Conservation (phyloP, 2,797 vertebrate species). For the Spinus olivaceus region DNA sequence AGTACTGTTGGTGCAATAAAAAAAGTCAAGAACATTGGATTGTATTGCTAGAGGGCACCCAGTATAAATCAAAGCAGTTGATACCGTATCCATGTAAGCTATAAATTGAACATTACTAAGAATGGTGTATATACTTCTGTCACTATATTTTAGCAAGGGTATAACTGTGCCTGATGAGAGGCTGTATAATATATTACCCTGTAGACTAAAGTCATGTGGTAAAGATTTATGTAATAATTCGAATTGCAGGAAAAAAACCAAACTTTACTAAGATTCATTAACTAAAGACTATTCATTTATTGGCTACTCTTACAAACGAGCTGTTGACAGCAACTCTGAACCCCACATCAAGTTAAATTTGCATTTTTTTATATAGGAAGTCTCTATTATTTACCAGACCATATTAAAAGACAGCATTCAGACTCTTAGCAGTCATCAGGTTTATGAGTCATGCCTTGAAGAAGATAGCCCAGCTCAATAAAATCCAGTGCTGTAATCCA, state of each 20-base stretch:
- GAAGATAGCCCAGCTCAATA: not conserved
- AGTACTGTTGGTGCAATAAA: not conserved
- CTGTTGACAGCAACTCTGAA: not conserved
- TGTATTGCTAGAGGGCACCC: constrained; percentile 38
- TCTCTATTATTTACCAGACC: not conserved
- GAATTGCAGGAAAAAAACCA: not conserved
- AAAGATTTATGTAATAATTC: not conserved
- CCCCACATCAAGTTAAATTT: not conserved
- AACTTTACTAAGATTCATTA: not conserved
- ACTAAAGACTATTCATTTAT: not conserved
- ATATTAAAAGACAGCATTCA: not conserved
- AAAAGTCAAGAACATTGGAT: constrained; percentile 6
- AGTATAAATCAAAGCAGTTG: constrained; percentile 48
- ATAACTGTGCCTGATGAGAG: not conserved
- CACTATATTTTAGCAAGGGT: constrained; percentile 2
- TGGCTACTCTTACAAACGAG: not conserved
- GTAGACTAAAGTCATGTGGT: not conserved
- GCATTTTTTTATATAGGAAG: not conserved
- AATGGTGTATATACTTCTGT: not conserved
- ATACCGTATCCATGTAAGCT: constrained; percentile 43
- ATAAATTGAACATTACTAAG: constrained; percentile 49
- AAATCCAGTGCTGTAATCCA: not conserved
- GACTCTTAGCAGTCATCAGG: not conserved
- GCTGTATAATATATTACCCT: not conserved
- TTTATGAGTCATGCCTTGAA: not conserved